Evolutionary conservation across 2,888 invertebrate species (phyloP).

Genomic region (Yponomeuta malinellus): DNA sequence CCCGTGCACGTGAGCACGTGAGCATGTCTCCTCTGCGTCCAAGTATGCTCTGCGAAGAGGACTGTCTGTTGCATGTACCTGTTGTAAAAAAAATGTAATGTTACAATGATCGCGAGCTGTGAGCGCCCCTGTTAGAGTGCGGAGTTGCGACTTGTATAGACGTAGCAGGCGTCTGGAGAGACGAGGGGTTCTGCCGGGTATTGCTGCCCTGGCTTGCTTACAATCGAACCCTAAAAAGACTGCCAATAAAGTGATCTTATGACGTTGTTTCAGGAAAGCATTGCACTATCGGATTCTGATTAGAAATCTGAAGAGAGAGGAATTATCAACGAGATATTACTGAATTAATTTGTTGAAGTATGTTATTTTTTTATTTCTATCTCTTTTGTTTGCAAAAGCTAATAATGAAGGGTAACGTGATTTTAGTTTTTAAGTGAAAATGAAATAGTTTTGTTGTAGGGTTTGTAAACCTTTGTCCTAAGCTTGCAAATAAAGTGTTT

Average conservation of each 20-base stretch:
- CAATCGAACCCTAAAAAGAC: too few species aligned
- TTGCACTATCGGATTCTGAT: constrained; percentile 54
- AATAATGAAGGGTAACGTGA: constrained; percentile 38
- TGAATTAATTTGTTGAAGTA: constrained; percentile 22
- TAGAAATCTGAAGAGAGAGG: constrained; percentile 25
- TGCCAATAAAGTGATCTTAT: not conserved
- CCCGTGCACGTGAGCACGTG: too few species aligned
- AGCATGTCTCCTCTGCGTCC: too few species aligned
- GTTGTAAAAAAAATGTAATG: too few species aligned
- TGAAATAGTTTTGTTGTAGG: constrained; percentile 18
- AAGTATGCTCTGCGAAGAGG: too few species aligned
- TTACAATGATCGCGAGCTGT: too few species aligned
- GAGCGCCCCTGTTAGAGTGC: too few species aligned
- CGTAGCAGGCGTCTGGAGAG: too few species aligned
- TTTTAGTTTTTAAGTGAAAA: constrained; percentile 54
- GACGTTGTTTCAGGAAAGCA: constrained; percentile 49
- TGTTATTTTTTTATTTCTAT: constrained; percentile 26
- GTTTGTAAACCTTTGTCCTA: constrained; percentile 7
- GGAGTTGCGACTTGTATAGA: too few species aligned
- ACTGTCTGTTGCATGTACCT: too few species aligned
- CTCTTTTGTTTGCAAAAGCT: constrained; percentile 33
- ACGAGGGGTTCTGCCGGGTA: too few species aligned
- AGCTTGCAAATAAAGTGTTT: constrained; percentile 12
- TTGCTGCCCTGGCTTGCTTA: too few species aligned
- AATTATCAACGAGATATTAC: not conserved